These are phyloP conservation scores for Thunnus maccoyii DNA, from an alignment of 2,113 vertebrate genomes.

Conservation along the genomic window DNA sequence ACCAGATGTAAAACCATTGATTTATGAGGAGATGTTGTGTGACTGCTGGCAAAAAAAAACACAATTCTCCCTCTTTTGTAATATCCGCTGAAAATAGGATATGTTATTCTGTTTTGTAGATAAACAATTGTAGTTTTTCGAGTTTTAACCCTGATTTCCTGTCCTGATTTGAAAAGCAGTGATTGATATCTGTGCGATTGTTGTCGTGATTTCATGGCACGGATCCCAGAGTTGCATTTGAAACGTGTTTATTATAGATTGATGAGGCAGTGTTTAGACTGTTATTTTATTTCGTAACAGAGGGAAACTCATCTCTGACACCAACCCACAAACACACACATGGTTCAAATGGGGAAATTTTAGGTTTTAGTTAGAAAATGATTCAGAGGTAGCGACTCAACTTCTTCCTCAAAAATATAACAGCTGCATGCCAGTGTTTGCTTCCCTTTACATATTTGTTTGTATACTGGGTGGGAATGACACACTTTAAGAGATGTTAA, in stretches of 20 bases:
- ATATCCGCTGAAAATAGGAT: too few relatives aligned
- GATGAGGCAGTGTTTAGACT: neutral
- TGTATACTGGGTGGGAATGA: neutral
- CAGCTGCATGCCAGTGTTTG: neutral
- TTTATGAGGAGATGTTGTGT: constrained; percentile 3
- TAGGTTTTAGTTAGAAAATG: neutral
- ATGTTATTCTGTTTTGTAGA: too few relatives aligned
- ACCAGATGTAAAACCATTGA: neutral
- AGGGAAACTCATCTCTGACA: neutral
- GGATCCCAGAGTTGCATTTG: neutral
- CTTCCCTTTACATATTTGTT: neutral
- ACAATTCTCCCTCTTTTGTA: too few relatives aligned
- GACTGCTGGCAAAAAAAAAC: neutral
- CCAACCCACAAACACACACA: neutral
- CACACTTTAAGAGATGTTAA: neutral
- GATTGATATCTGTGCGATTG: neutral
- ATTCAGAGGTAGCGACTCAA: neutral
- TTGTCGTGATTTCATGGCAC: neutral
- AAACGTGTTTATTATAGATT: neutral
- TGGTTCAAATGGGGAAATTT: neutral
- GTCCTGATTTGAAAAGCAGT: neutral
- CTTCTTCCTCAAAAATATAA: neutral
- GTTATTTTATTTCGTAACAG: neutral
- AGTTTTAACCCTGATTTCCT: too few relatives aligned
- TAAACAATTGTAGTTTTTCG: neutral